Conservation (phyloP, 2,888 invertebrate genomes). For the Subacronicta megacephala region DNA sequence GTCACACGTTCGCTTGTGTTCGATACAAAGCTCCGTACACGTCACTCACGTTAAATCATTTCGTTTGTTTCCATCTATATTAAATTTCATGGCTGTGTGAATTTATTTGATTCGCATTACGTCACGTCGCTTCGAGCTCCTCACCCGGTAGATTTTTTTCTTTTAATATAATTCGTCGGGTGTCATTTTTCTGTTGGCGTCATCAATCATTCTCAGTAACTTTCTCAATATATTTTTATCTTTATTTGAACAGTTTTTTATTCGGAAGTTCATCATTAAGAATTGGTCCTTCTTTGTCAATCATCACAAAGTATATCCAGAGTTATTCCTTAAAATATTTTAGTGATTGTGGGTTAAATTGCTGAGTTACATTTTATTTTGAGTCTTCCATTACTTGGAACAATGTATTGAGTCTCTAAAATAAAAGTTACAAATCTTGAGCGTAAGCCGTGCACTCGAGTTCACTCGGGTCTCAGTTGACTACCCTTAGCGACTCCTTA, state of each 20-base stretch:
- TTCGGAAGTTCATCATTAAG: slow-evolving; percentile 52
- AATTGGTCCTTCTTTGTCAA: slow-evolving; percentile 24
- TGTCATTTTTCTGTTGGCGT: slow-evolving; percentile 42
- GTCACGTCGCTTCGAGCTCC: slow-evolving; percentile 10
- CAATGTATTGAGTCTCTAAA: slow-evolving; percentile 7
- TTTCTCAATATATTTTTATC: slow-evolving; percentile 56
- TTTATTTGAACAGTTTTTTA: slow-evolving; percentile 53
- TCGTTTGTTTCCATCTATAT: slow-evolving; percentile 50
- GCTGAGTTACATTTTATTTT: background rate
- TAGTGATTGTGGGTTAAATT: no score
- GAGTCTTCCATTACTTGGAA: slow-evolving; percentile 3
- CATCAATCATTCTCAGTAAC: slow-evolving; percentile 54
- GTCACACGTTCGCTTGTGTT: slow-evolving; percentile 19
- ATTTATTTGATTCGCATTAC: slow-evolving; percentile 58
- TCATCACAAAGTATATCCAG: slow-evolving; percentile 13
- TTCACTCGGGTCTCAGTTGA: background rate
- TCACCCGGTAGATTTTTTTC: slow-evolving; percentile 30
- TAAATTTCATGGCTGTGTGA: slow-evolving; percentile 55
- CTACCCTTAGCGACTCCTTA: slow-evolving; percentile 13
- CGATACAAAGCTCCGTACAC: slow-evolving; percentile 19
- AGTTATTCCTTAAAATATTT: background rate
- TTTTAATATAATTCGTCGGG: slow-evolving; percentile 51
- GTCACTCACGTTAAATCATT: slow-evolving; percentile 48
- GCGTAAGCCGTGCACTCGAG: background rate
- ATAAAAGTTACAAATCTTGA: slow-evolving; percentile 28